Evolutionary conservation across 2,797 vertebrate genomes (phyloP).

Genomic region (Acipenser transmontanus): DNA sequence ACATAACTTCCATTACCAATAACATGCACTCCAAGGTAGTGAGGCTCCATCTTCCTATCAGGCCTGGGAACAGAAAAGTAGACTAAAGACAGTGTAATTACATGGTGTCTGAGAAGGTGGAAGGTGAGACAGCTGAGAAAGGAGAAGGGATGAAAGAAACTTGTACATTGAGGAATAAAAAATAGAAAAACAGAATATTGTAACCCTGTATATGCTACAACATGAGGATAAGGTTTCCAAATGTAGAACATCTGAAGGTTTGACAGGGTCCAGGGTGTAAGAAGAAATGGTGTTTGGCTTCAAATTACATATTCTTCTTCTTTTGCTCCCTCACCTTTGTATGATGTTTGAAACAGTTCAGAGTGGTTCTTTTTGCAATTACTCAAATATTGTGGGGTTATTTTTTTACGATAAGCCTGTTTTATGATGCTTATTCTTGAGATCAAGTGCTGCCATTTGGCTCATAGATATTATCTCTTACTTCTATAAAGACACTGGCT

Average conservation of each 20-base stretch:
- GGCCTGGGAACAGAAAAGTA: constrained; percentile 37
- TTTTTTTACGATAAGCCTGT: no score
- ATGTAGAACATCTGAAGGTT: neutral
- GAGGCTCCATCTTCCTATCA: constrained; percentile 51
- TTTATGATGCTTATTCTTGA: no score
- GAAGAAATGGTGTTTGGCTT: no score
- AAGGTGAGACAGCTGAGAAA: constrained; percentile 39
- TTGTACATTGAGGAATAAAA: constrained; percentile 23
- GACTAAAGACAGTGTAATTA: constrained; percentile 42
- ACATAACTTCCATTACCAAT: constrained; percentile 33
- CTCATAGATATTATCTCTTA: no score
- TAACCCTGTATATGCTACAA: constrained; percentile 6
- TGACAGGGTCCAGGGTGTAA: neutral
- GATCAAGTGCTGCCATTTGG: no score
- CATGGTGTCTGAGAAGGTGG: constrained; percentile 35
- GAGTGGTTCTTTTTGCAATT: no score
- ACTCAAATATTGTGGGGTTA: no score
- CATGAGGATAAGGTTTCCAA: neutral
- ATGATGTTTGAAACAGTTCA: no score
- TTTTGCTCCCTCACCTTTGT: no score
- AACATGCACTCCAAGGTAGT: constrained; percentile 20
- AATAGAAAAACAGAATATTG: constrained; percentile 10
- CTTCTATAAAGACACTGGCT: no score
- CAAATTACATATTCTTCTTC: no score
- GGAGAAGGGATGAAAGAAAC: constrained; percentile 32